Evolutionary conservation across 2,113 vertebrate species (phyloP).

Genomic region (Columba janthina): DNA sequence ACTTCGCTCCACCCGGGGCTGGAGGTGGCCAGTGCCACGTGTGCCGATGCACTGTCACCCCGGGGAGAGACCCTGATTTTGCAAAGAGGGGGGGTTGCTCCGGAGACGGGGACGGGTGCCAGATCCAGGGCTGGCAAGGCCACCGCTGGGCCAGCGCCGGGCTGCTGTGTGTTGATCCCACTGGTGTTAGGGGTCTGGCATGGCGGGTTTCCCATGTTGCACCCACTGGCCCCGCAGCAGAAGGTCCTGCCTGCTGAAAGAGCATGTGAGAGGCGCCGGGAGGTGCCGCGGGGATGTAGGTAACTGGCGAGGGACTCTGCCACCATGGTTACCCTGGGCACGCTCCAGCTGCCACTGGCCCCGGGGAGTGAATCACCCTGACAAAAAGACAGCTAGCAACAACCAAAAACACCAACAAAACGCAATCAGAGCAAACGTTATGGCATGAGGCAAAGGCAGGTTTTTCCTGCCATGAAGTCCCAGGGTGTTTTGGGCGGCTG

Average conservation of each 20-base stretch:
- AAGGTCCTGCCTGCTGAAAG: neutral
- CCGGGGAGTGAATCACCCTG: slow-evolving; percentile 27
- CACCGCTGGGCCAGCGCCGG: neutral
- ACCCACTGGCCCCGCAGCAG: rapidly evolving
- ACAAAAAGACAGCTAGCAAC: neutral
- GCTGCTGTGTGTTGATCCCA: neutral
- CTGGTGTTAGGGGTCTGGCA: rapidly evolving
- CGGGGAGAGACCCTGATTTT: neutral
- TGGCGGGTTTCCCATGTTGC: rapidly evolving
- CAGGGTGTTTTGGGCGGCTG: neutral
- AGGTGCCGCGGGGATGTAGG: neutral
- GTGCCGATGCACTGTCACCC: neutral
- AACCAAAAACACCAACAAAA: neutral
- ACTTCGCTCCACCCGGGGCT: slow-evolving; percentile 49
- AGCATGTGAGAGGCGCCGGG: rapidly evolving
- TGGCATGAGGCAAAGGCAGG: neutral
- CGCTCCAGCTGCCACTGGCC: slow-evolving; percentile 16
- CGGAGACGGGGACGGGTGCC: neutral
- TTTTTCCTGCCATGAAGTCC: slow-evolving; percentile 7
- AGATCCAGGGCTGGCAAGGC: neutral
- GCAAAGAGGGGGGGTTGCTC: neutral
- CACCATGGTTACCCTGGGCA: slow-evolving; percentile 42
- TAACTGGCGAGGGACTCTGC: neutral
- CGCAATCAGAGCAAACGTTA: neutral
- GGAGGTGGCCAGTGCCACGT: slow-evolving; percentile 42